Conservation (phyloP, 1,140 invertebrate species). For the Heterodera carotae region DNA sequence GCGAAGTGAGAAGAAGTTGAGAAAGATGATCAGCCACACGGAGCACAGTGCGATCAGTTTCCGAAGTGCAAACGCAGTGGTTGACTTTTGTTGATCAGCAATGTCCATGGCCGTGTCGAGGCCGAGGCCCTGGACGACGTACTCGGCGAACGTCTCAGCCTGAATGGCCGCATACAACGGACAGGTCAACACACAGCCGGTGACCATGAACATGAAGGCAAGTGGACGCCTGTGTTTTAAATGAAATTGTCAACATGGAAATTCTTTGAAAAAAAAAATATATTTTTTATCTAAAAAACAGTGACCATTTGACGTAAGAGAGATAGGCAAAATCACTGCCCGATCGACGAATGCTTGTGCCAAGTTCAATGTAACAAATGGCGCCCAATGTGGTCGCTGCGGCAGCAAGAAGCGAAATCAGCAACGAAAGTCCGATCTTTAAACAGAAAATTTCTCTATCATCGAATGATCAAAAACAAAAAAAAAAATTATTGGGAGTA, state of each 20-base stretch:
- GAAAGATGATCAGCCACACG: slow-evolving; percentile 32
- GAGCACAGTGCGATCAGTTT: slow-evolving; percentile 19
- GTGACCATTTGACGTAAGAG: slow-evolving; percentile 55
- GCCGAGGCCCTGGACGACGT: slow-evolving; percentile 9
- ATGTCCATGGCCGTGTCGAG: not conserved
- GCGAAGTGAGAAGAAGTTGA: slow-evolving; percentile 59
- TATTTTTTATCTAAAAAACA: not conserved
- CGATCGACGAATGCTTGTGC: slow-evolving; percentile 48
- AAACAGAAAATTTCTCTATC: too few species aligned
- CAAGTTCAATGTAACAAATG: slow-evolving; percentile 66
- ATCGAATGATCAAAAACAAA: too few species aligned
- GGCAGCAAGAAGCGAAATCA: slow-evolving; percentile 15
- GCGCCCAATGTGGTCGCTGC: slow-evolving; percentile 10
- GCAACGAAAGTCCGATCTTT: slow-evolving; percentile 13
- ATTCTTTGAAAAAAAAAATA: not conserved
- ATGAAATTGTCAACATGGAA: too few species aligned
- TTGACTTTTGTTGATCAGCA: not conserved
- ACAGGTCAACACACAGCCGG: slow-evolving; percentile 48
- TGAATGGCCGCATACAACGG: slow-evolving; percentile 30
- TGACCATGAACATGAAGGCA: slow-evolving; percentile 50
- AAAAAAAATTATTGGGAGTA: too few species aligned
- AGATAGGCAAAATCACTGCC: slow-evolving; percentile 59
- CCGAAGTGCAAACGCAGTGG: slow-evolving; percentile 4
- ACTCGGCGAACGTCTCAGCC: slow-evolving; percentile 23
- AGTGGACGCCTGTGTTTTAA: slow-evolving; percentile 41